Base-by-base conservation (phyloP, 2,113 vertebrate genomes). In the Diadophis punctatus region DNA sequence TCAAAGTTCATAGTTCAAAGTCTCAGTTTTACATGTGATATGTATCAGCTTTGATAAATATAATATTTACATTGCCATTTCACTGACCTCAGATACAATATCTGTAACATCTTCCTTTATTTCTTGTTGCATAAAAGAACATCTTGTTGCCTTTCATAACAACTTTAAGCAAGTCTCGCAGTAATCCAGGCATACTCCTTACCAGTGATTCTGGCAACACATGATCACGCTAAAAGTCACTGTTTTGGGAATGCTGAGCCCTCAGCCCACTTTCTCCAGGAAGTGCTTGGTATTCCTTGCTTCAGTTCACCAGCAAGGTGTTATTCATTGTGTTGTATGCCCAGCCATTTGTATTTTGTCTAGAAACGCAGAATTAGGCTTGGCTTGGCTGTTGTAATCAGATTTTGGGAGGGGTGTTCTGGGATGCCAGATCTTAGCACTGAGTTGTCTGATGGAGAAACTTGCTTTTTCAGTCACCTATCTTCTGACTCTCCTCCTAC, bases 91-190 rank as follows among this genome's bases (percentile, higher is more conserved):
- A 52, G 46, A 74, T 30, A 11, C 4, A 30, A 43, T n/a, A 16
- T 53, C 27, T 53, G 56, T 0, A 0, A 8, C 27, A 49, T 60
- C 27, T 87, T 27, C 86, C 52, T 93, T 74, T 25, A 16, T 49
- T 86, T 46, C 46, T 43, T 39, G 30, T 1, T 53, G 3, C 18
- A n/a, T 43, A 86, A 49, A 89, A 88, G 39, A 55, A 0, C 48
- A 48, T 48, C 4, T 48, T 48, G 48, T 48, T 48, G 88, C 12
- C 0, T 0, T 25, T 39, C 25, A 87, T 22, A 92, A 14, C 63
- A 0, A 10, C 11, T 3, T 91, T 68, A 68, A 43, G 43, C n/a
- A 58, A 80, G 7, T 80, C 68, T 80, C 7, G n/a, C 68, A 74
- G n/a, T 22, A 12, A 43, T 39, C n/a, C 86, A 52, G 51, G n/a